Evolutionary conservation across 2,797 vertebrate genomes (phyloP), one percentile per base, ranked within the genome.

Genomic region (Tinamus major): DNA sequence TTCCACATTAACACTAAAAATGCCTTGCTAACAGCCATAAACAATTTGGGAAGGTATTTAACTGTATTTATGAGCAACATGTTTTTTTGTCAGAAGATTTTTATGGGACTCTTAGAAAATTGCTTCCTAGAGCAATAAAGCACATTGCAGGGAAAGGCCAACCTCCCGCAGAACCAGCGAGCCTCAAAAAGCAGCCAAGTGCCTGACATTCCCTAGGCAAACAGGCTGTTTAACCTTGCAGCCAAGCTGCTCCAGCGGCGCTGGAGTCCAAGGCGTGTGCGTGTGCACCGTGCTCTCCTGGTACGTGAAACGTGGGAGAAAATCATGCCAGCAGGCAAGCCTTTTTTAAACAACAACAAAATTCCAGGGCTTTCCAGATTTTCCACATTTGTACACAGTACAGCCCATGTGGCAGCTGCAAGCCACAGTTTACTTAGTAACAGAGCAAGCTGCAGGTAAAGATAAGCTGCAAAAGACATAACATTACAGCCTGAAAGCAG

Each of bases 191-290:
- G 56, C 18, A 27, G 44, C 33, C 55, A 12, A 65, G 18, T 51
- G 51, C 59, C 42, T 8, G 15, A 72, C 29, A 35, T 35, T 81
- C 71, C 37, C 31, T 68, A 1, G 21, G 39, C 42, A 83, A 93
- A 80, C 49, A 70, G 26, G 23, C 35, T 62, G 14, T 42, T 93
- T 27, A 69, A 79, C 27, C 48, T 84, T 74, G 56, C 63, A 72
- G 5, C 48, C 42, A 81, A 81, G 18, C 14, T n/a, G 27, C 53
- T 80, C 46, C 39, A 2, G 12, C n/a, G 6, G 7, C 7, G 0
- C 63, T 12, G 6, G 46, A 23, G 29, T 46, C 35, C 58, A 49
- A 31, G 20, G 1, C 0, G 11, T 0, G 0, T 58, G 33, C 8
- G 0, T 29, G 13, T 29, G 39, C 33, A 39, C 69, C 3, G 0